Evolutionary conservation across 2,888 invertebrate genomes (phyloP).

Genomic region (Limnephilus lunatus): DNA sequence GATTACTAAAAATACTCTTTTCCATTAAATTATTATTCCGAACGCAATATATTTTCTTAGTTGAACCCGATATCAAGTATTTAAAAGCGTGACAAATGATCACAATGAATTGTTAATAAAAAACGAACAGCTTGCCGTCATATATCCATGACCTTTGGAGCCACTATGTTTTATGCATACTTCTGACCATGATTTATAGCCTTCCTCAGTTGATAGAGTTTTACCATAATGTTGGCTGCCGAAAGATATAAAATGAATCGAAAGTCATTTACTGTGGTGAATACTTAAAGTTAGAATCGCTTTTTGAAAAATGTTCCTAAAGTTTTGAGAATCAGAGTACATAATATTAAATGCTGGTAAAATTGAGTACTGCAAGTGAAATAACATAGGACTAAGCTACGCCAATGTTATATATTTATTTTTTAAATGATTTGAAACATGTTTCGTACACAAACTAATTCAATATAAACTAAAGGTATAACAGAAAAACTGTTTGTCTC

Average conservation of each 20-base stretch:
- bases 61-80: background rate
- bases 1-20: too few species aligned
- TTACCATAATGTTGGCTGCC: background rate
- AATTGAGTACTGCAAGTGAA: too few species aligned
- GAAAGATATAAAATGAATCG: background rate
- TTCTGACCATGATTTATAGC: background rate
- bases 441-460: too few species aligned
- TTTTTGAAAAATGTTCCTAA: background rate
- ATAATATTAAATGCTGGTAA: too few species aligned
- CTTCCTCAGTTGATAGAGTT: background rate
- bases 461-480: too few species aligned
- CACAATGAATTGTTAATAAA: background rate
- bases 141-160: background rate
- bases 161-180: background rate
- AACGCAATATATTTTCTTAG: too few species aligned
- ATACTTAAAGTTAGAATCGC: background rate
- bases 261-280: background rate
- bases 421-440: too few species aligned
- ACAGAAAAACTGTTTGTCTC: too few species aligned
- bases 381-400: too few species aligned
- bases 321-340: background rate
- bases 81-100: background rate
- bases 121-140: background rate
- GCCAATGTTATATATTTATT: too few species aligned
- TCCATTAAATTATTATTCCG: too few species aligned